These are phyloP conservation scores for Peribatodes rhomboidaria DNA, from an alignment of 2,888 invertebrate genomes.

Conservation along the genomic window DNA sequence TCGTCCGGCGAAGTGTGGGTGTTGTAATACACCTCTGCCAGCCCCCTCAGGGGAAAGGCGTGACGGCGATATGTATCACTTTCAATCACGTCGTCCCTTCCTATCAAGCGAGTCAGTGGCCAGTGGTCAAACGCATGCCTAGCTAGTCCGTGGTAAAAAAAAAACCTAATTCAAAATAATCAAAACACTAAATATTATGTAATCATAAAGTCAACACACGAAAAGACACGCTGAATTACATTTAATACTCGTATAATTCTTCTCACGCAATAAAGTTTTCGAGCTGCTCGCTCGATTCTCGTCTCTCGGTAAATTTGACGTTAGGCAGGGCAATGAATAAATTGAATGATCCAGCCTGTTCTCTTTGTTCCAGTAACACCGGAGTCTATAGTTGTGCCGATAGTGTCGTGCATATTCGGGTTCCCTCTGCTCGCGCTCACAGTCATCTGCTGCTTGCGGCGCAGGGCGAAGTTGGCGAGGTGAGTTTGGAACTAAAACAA, in stretches of 20 bases:
- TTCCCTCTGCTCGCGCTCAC: slow-evolving; percentile 94
- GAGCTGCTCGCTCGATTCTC: neutral
- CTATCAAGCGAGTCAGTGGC: too few species aligned
- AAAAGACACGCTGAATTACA: neutral
- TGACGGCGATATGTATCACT: too few species aligned
- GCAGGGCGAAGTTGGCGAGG: slow-evolving; percentile 93
- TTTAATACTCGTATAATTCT: neutral
- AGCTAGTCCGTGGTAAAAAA: too few species aligned
- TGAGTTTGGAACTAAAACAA: slow-evolving; percentile 54
- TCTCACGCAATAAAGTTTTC: neutral
- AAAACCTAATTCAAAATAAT: neutral
- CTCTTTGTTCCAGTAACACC: slow-evolving; percentile 88
- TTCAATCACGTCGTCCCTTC: too few species aligned
- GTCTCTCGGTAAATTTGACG: neutral
- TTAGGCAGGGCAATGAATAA: slow-evolving; percentile 10
- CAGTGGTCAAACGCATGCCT: too few species aligned
- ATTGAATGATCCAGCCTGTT: slow-evolving; percentile 10
- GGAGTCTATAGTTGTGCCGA: slow-evolving; percentile 95
- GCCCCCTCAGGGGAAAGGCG: too few species aligned
- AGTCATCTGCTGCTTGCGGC: slow-evolving; percentile 94
- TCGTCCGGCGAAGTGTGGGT: too few species aligned
- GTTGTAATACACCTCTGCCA: too few species aligned
- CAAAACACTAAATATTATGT: neutral
- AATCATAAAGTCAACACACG: neutral
- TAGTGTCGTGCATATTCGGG: slow-evolving; percentile 95